Base-by-base conservation (phyloP, 1,140 invertebrate species). In the Aphelinus atriplicis region DNA sequence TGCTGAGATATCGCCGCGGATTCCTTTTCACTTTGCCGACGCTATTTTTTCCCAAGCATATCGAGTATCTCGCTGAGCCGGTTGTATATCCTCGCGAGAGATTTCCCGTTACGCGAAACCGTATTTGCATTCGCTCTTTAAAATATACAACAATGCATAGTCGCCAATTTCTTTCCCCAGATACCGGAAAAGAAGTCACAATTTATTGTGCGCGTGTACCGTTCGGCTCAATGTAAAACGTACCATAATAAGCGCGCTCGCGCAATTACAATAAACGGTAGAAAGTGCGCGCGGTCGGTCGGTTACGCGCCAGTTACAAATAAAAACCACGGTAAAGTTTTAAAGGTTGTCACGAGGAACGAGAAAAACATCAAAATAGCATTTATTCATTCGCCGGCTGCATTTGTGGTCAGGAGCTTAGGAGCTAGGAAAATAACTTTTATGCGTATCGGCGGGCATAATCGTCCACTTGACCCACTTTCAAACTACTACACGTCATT, bases 191-290 rank as follows among this genome's bases (percentile, higher is more conserved):
- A 26, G 26, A 26, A 26, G 26, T 26, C 26, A 26, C 26, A 26
- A 26, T 26, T 26, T 26, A 26, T 26, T 26, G 26, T 26, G 26
- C 26, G 26, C 26, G 26, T 26, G 26, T 26, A 26, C 26, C 26
- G 26, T 26, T 26, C 26, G 26, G 26, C 26, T 26, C 26, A 26
- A 26, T 26, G 26, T 26, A 26, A 26, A 26, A 26, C 26, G 26
- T 26, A 26, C 26, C 26, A 26, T 26, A 26, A 26, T 26, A 26
- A 26, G 26, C 46, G 42, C 46, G 42, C 71, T 10, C 55, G 56
- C 26, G 64, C 71, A 73, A 67, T 73, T 73, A 73, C 71, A 73
- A 73, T 73, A 66, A 73, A 73, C 67, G 71, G 67, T 73, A 73
- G 64, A 73, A 73, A 73, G 71, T 72, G 58, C 56, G 7, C 46